These are phyloP conservation scores for Drusus annulatus DNA, from an alignment of 1,140 invertebrate species.

Conservation along the genomic window DNA sequence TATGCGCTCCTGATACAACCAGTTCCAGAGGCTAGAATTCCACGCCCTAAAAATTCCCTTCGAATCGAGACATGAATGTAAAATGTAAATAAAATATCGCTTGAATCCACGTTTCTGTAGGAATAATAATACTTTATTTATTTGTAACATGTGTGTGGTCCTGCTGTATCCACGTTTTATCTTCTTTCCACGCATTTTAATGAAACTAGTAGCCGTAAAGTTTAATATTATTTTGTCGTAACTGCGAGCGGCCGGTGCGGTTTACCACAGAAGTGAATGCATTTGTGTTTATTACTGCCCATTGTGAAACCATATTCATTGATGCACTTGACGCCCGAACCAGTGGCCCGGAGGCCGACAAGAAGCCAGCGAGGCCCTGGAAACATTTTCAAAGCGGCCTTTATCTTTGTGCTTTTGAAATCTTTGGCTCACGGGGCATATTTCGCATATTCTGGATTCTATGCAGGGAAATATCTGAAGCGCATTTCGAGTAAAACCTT, in stretches of 20 bases:
- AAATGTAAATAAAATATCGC: conserved; percentile 24
- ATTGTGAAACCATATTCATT: conserved; percentile 16
- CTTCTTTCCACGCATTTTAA: conserved; percentile 3
- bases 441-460: too few relatives aligned
- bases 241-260: conserved; percentile 6
- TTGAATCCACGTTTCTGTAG: background rate
- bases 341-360: too few relatives aligned
- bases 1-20: conserved; percentile 5
- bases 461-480: too few relatives aligned
- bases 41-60: background rate
- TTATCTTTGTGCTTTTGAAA: too few relatives aligned
- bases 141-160: background rate
- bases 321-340: conserved; percentile 3
- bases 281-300: conserved; percentile 20
- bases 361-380: too few relatives aligned
- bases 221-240: conserved; percentile 14
- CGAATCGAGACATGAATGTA: conserved; percentile 7
- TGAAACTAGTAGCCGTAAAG: conserved; percentile 27
- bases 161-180: conserved; percentile 4
- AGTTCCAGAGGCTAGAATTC: background rate
- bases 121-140: background rate
- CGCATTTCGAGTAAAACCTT: too few relatives aligned
- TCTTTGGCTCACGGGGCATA: too few relatives aligned
- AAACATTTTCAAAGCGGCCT: too few relatives aligned
- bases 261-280: conserved; percentile 22